Base-by-base conservation (phyloP, 2,797 vertebrate genomes). In the Acridotheres tristis region DNA sequence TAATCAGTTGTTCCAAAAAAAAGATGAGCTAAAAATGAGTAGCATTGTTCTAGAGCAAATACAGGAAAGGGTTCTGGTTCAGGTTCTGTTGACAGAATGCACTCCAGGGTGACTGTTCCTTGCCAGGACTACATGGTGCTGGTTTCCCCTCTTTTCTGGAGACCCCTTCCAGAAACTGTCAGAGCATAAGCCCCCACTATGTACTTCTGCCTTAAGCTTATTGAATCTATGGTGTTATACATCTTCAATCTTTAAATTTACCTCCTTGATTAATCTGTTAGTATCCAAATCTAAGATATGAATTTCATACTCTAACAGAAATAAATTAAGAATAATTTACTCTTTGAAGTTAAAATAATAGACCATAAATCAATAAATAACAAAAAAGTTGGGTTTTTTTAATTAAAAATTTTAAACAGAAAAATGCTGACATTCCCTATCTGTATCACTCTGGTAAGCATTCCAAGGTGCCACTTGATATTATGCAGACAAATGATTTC, bases 341-440 rank as follows among this genome's bases (percentile, higher is more conserved):
- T 50, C 18, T 87, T 80, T 75, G 36, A 40, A 73, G 5, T 42
- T 53, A 76, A 50, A 4, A 13, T 21, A 58, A 63, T 19, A 45
- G 7, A 78, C 5, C 20, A 74, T 22, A 42, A 86, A 57, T 2
- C 32, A 66, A 13, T 21, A 79, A 78, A 38, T 43, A 75, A n/a
- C 12, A 62, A 15, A 21, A 36, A 53, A 36, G 0, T 30, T 19
- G 1, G 1, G 0, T 2, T 30, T 9, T 72, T 79, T 19, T 0
- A 13, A 75, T 10, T 30, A 65, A 66, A 88, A 63, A 38, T 13
- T 68, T 75, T 54, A 45, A 79, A 59, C 11, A 63, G 4, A 30
- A 85, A 84, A 90, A 30, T 34, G 2, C 5, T 42, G 40, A 42
- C 40, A 42, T 42, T 42, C 40, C 15, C 15, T 42, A 42, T 42